Base-by-base conservation (phyloP, 2,888 invertebrate species). In the Chymomyza amoena region DNA sequence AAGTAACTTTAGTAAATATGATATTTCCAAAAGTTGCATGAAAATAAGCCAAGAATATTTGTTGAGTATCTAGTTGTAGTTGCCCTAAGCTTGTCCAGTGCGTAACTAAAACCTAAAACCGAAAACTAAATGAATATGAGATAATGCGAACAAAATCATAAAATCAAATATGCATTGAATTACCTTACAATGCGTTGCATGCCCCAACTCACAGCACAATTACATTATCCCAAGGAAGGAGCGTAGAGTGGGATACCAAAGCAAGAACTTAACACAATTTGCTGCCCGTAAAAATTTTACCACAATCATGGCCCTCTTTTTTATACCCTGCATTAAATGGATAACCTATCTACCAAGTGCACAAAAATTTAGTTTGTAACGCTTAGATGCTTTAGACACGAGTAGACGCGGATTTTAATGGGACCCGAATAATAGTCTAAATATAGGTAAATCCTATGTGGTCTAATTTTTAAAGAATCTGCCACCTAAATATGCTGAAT, bases 141-240 rank as follows among this genome's bases (percentile, higher is more conserved):
- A 18, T 18, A 54, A 54, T 54, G 52, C 52, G 16, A 18, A 54
- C 52, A 36, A 62, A 80, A 83, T 83, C 87, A 76, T 78, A 76
- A 87, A 82, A 84, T 89, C 84, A 88, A 84, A 85, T 89, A 84
- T 84, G 84, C 89, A 84, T 89, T 87, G 88, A 73, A 87, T 89
- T 80, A 89, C 67, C 75, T 71, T 79, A 69, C 70, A 66, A 72
- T 54, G 16, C 20, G 54, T 16, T 20, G 16, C 16, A 16, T 54
- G 54, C 54, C 54, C 16, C 54, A 54, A 16, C 16, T 15, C 72
- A 65, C 72, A 64, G 73, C 68, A 82, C 86, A 89, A 84, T 84
- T 89, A 76, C 69, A 89, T 84, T 84, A 88, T 87, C 87, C 88
- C 71, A 77, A 77, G 28, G 45, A 20, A 52, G 56, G 54, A 54